phyloP scores from a whole-genome alignment of 2,797 vertebrate species.

The Hipposideros larvatus region DNA sequence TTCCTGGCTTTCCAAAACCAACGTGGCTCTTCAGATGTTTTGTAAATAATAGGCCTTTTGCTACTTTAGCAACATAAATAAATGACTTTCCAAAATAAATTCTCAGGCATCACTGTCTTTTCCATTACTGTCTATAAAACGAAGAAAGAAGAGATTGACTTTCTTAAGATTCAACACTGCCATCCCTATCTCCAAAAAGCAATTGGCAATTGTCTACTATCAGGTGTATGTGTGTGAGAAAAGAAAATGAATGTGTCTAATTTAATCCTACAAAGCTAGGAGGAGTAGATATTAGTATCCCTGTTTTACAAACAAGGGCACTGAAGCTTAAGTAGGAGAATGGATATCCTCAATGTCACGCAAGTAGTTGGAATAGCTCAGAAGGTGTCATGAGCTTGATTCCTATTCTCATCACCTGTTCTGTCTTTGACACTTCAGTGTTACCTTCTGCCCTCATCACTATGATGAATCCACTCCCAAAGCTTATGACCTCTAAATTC shows the following conservation, averaged over 20 bases:
- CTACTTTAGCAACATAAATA: not conserved
- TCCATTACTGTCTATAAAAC: not conserved
- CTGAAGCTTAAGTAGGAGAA: not conserved
- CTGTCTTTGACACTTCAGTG: not conserved
- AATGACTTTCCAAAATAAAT: not conserved
- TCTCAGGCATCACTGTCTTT: not conserved
- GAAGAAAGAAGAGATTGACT: not conserved
- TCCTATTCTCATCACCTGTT: not conserved
- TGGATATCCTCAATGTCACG: not conserved
- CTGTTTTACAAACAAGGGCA: not conserved
- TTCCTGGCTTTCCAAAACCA: not conserved
- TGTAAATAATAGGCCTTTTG: not conserved
- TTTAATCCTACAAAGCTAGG: not conserved
- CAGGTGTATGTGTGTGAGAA: not conserved
- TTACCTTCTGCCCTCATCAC: not conserved
- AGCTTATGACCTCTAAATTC: not conserved
- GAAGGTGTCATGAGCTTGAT: not conserved
- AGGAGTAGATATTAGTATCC: not conserved
- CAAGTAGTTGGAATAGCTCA: not conserved
- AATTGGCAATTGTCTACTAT: not conserved
- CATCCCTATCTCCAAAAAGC: not conserved
- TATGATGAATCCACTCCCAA: not conserved
- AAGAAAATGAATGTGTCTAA: slow-evolving; percentile 11
- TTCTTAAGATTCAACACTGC: not conserved
- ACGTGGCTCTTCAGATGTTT: not conserved